Conservation (phyloP, 2,888 invertebrate species). For the Phyto melanocephala region DNA sequence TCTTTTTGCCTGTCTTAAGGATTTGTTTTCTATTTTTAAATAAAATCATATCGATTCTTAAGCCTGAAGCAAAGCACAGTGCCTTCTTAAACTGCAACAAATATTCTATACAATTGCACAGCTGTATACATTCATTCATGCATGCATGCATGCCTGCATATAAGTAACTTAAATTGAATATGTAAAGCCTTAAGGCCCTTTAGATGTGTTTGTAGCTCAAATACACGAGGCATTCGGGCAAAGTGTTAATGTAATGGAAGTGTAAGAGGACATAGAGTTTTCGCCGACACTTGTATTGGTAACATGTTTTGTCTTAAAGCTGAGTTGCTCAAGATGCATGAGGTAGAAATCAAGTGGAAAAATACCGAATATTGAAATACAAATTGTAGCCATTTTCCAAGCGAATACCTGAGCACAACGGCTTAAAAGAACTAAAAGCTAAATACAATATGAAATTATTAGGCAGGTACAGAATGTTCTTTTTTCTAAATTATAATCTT, state of each 20-base stretch:
- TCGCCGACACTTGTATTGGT: not conserved
- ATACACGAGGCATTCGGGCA: not conserved
- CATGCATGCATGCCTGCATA: not conserved
- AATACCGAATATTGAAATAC: conserved; percentile 54
- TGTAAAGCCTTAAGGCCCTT: conserved; percentile 48
- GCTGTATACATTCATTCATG: not conserved
- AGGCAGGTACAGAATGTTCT: not conserved
- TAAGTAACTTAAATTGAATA: conserved; percentile 37
- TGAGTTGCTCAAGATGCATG: conserved; percentile 25
- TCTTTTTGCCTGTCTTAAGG: not conserved
- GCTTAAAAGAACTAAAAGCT: not conserved
- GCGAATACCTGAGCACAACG: conserved; percentile 48
- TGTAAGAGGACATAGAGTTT: not conserved
- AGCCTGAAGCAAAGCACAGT: not conserved
- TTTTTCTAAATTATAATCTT: too few species aligned
- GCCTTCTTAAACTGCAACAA: not conserved
- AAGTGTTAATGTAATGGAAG: conserved; percentile 41
- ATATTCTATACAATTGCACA: not conserved
- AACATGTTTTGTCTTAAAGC: conserved; percentile 34
- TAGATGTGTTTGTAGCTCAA: not conserved
- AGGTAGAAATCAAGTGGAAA: conserved; percentile 56
- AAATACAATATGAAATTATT: not conserved
- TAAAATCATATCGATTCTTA: conserved; percentile 51
- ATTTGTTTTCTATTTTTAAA: too few species aligned
- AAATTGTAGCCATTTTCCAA: conserved; percentile 62